Evolutionary conservation across 1,140 invertebrate genomes (phyloP), one percentile per base, ranked within the genome.

Genomic region (Oryctes rhinoceros): DNA sequence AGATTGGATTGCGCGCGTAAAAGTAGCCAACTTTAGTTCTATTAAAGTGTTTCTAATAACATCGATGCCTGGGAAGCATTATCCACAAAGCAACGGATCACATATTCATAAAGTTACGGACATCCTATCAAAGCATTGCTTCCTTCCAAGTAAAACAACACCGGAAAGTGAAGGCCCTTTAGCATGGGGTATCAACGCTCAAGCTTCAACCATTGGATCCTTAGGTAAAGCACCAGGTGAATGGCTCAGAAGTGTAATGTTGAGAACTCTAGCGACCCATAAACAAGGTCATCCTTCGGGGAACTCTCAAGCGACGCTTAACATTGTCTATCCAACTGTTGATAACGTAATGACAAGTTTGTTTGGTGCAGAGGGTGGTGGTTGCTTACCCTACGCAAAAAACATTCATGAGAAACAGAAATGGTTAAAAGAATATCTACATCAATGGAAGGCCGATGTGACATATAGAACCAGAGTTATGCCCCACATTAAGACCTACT

Each of bases 401-500:
- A 91, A 91, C 77, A 91, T 91, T 0, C 95, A 97, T 85, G 88
- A 90, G n/a, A 98, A 97, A 85, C 97, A 99, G 85, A 86, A 88
- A 1, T 99, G 96, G 94, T 88, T 99, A 0, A 91, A 91, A 77
- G 87, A 90, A 4, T 94, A 93, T 87, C 88, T 99, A 67, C 92
- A 95, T 85, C 92, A 96, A 82, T 99, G 97, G 97, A 94, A 92
- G 85, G 92, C 94, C 7, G 91, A 92, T 62, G 87, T 87, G 11
- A 90, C 91, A 0, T 85, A 90, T 59, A 90, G 97, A 80, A 92
- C 92, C 62, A 88, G 90, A 82, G 96, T 96, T 1, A 95, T 97
- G 91, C 98, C 98, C 5, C 98, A 99, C 85, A 97, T 99, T 71
- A 99, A 99, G 88, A 93, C 93, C 0, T 99, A 99, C 86, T 91